These are phyloP conservation scores for Orcinus orca DNA, from an alignment of 2,113 vertebrate genomes.

Conservation along the genomic window DNA sequence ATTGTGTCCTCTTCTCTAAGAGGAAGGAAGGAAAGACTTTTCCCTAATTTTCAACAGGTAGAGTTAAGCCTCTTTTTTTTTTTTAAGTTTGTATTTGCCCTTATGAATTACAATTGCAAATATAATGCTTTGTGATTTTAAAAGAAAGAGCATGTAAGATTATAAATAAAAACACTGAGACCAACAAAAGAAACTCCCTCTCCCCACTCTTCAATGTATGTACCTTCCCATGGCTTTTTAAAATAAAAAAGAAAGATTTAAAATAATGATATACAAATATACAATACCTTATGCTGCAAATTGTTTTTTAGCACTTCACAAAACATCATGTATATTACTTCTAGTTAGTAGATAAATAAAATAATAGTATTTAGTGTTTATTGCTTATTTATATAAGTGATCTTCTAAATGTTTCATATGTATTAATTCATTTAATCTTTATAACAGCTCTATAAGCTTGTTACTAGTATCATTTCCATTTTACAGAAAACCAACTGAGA, in stretches of 20 bases:
- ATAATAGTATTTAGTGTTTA: not conserved
- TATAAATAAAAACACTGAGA: not conserved
- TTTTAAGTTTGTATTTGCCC: not conserved
- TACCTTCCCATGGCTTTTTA: not conserved
- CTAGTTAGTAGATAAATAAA: not conserved
- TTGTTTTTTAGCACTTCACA: not conserved
- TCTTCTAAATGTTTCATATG: not conserved
- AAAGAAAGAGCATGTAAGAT: not conserved
- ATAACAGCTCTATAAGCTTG: not conserved
- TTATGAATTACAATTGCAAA: not conserved
- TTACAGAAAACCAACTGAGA: not conserved
- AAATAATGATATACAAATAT: not conserved
- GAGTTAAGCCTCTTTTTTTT: not conserved
- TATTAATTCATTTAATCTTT: not conserved
- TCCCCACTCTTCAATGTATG: not conserved
- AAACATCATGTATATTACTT: not conserved
- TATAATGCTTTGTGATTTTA: not conserved
- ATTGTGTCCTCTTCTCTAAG: not conserved
- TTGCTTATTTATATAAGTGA: not conserved
- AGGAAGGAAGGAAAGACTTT: not conserved
- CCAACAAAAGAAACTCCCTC: not conserved
- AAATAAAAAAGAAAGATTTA: not conserved
- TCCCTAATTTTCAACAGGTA: not conserved
- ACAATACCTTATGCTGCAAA: not conserved
- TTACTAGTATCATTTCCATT: not conserved